phyloP scores from a whole-genome alignment of 1,140 invertebrate genomes.

The Zaprionus gabonicus region DNA sequence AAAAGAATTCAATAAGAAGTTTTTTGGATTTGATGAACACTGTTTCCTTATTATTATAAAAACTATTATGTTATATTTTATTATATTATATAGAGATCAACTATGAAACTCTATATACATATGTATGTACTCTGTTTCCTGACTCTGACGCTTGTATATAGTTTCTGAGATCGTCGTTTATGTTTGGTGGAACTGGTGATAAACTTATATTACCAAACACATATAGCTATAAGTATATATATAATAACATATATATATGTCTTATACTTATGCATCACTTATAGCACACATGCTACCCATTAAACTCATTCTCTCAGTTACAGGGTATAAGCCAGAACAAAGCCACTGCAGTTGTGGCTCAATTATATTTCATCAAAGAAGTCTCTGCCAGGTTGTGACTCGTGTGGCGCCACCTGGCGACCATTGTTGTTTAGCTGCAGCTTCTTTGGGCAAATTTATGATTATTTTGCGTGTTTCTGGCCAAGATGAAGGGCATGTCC shows the following conservation, averaged over 20 bases:
- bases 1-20: too few relatives aligned
- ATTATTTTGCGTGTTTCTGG: constrained; percentile 61
- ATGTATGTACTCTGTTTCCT: too few relatives aligned
- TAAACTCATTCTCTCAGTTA: neutral
- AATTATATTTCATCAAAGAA: constrained; percentile 56
- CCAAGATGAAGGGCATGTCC: constrained; percentile 46
- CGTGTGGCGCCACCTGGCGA: constrained; percentile 54
- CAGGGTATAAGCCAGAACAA: constrained; percentile 7
- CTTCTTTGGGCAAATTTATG: constrained; percentile 46
- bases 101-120: too few relatives aligned
- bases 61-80: too few relatives aligned
- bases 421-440: constrained; percentile 48
- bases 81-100: too few relatives aligned
- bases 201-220: too few relatives aligned
- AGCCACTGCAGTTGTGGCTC: constrained; percentile 41
- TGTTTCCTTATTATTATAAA: too few relatives aligned
- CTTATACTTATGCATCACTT: too few relatives aligned
- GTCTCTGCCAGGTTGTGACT: constrained; percentile 25
- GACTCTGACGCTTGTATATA: neutral
- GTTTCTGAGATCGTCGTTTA: neutral
- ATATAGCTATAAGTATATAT: too few relatives aligned
- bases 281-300: too few relatives aligned
- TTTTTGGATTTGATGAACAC: too few relatives aligned
- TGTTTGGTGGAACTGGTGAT: neutral
- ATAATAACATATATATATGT: too few relatives aligned